Conservation (phyloP, 2,113 vertebrate species). For the Eubucco bourcierii region DNA sequence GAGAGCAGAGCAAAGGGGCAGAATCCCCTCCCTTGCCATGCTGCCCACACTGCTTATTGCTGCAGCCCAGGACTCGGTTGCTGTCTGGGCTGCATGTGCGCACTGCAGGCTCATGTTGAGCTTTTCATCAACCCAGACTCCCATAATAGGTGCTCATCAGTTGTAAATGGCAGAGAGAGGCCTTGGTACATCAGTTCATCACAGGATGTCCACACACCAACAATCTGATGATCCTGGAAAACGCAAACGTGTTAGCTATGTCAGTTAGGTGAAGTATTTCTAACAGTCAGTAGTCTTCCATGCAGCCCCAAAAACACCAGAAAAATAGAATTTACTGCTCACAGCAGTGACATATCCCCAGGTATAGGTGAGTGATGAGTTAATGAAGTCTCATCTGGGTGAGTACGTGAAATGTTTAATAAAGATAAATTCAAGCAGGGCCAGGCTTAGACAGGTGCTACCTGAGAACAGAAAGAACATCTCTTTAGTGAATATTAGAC, state of each 20-base stretch:
- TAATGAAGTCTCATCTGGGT: not conserved
- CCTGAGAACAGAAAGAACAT: not conserved
- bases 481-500: not conserved
- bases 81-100: no score
- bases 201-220: not conserved
- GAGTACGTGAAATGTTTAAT: not conserved
- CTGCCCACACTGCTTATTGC: no score
- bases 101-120: no score
- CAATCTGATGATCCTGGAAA: not conserved
- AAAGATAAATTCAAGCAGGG: not conserved
- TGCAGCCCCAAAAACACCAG: not conserved
- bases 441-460: not conserved
- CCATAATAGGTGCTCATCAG: not conserved
- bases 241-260: not conserved
- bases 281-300: not conserved
- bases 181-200: not conserved
- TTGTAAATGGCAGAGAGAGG: not conserved
- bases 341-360: not conserved
- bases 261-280: not conserved
- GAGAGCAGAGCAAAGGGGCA: no score
- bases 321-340: not conserved
- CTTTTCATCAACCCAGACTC: no score
- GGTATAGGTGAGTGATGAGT: not conserved
- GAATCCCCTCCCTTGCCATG: no score
- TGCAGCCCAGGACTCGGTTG: no score